Evolutionary conservation across 2,888 invertebrate genomes (phyloP).

Genomic region (Ochlodes sylvanus): DNA sequence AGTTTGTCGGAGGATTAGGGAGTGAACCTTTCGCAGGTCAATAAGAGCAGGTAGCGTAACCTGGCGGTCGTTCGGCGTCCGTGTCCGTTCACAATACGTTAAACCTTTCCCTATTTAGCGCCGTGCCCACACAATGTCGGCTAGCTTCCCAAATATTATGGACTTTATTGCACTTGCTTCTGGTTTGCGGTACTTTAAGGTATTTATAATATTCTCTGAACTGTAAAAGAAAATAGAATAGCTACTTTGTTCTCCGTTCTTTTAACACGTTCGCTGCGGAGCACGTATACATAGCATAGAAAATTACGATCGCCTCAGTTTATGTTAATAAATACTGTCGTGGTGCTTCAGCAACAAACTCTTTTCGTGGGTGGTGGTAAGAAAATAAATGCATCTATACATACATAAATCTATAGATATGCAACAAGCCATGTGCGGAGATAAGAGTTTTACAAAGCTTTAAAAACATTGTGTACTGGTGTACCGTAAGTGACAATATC

Average conservation of each 20-base stretch:
- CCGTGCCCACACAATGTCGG: slow-evolving; percentile 24
- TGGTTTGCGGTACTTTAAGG: slow-evolving; percentile 5
- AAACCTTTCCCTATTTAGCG: slow-evolving; percentile 32
- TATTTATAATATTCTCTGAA: slow-evolving; percentile 2
- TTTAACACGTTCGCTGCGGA: too few species aligned
- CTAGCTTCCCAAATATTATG: slow-evolving; percentile 22
- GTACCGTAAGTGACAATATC: too few species aligned
- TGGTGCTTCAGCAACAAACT: too few species aligned
- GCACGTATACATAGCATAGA: too few species aligned
- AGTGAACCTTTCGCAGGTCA: slow-evolving; percentile 69
- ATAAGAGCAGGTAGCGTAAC: slow-evolving; percentile 72
- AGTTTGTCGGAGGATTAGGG: slow-evolving; percentile 69
- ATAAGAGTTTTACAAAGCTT: too few species aligned
- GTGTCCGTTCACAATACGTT: slow-evolving; percentile 21
- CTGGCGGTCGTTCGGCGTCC: slow-evolving; percentile 48
- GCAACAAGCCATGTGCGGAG: too few species aligned
- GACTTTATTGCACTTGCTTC: slow-evolving; percentile 27
- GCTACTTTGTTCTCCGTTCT: not conserved
- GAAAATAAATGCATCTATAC: too few species aligned
- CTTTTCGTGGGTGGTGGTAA: too few species aligned
- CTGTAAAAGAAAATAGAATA: not conserved
- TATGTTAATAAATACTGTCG: too few species aligned
- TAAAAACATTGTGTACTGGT: too few species aligned
- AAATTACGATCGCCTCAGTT: too few species aligned
- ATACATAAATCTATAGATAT: too few species aligned